Conservation (phyloP, 2,113 vertebrate genomes). For the Erinaceus europaeus region DNA sequence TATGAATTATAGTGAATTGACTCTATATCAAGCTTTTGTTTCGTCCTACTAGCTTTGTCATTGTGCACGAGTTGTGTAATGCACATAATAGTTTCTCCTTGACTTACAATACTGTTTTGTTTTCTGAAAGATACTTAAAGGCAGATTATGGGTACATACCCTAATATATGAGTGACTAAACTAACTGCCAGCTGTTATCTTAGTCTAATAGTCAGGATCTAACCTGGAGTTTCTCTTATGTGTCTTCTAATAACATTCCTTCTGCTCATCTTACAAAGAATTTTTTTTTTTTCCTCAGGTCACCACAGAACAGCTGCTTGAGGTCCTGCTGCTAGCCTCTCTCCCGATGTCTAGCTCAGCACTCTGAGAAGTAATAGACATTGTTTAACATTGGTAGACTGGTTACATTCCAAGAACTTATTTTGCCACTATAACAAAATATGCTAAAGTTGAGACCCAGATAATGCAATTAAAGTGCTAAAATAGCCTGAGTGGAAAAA, state of each 20-base stretch:
- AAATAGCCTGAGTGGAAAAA: background rate
- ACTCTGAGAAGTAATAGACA: background rate
- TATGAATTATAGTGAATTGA: background rate
- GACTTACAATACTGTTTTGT: background rate
- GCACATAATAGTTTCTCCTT: background rate
- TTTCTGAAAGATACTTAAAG: background rate
- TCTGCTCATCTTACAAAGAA: background rate
- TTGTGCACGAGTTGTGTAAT: too few species aligned
- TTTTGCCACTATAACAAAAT: background rate
- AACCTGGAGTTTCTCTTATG: background rate
- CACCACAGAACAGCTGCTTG: background rate
- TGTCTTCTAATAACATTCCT: background rate
- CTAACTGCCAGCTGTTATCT: background rate
- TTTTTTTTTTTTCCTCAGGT: background rate
- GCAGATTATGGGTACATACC: background rate
- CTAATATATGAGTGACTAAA: background rate
- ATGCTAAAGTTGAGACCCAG: background rate
- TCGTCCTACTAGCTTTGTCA: too few species aligned
- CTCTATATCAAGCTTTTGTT: background rate
- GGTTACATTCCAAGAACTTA: background rate
- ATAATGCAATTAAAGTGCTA: background rate
- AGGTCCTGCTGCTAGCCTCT: background rate
- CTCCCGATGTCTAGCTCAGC: background rate
- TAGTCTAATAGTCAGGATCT: background rate
- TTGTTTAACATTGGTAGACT: background rate